These are phyloP conservation scores for Epizoanthus rinbou DNA, from an alignment of 92 coral and sea anemone species.

Conservation along the genomic window DNA sequence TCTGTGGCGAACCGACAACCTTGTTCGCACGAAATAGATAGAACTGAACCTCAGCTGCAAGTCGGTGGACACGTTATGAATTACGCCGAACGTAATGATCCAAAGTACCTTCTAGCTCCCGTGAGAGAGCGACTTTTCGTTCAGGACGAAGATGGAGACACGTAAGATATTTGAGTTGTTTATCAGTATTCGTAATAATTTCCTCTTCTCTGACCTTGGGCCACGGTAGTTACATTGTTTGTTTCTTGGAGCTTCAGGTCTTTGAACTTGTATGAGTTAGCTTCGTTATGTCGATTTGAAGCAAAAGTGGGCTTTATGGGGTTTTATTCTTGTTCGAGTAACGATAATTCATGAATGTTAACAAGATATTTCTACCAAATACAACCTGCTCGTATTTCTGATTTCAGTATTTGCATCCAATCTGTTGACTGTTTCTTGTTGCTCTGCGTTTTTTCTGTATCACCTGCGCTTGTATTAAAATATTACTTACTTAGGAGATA, in stretches of 20 bases:
- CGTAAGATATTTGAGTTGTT: constrained; percentile 69
- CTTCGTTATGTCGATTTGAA: background rate
- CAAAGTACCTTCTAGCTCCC: constrained; percentile 82
- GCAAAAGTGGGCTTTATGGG: background rate
- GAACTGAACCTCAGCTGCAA: constrained; percentile 2
- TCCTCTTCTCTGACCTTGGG: constrained; percentile 4
- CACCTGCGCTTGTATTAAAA: background rate
- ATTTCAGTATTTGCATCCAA: no score
- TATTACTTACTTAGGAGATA: background rate
- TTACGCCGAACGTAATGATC: constrained; percentile 79
- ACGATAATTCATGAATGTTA: background rate
- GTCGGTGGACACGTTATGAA: constrained; percentile 59
- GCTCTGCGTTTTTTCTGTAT: background rate
- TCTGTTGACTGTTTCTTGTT: background rate
- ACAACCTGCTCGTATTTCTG: no score
- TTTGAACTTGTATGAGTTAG: no score
- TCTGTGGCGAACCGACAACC: constrained; percentile 15
- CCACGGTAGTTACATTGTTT: background rate
- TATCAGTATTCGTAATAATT: background rate
- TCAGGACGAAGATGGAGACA: constrained; percentile 95
- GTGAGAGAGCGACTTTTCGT: constrained; percentile 49
- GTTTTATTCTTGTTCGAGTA: background rate
- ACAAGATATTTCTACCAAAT: background rate
- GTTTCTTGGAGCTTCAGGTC: background rate
- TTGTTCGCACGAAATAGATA: background rate